A percentile compares a stretch with the other conserved stretches of the same genome.
phyloP scores from a whole-genome alignment of 2,113 vertebrate genomes.

The Onychostoma macrolepis region DNA sequence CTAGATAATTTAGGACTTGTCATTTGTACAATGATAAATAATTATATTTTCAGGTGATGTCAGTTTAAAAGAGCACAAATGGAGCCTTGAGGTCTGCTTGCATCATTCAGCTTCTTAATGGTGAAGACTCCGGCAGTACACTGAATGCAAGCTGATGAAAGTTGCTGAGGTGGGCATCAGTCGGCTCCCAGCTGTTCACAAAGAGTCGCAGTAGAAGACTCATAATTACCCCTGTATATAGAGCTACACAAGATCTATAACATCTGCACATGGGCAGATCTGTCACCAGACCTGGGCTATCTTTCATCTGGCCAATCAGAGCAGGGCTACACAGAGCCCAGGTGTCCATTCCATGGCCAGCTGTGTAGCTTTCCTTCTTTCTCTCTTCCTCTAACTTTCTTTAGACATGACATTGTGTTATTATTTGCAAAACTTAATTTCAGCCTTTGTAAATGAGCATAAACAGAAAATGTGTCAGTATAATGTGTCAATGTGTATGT shows the following conservation, averaged over 20 bases:
- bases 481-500: neutral
- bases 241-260: conserved; percentile 62
- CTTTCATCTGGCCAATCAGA: conserved; percentile 57
- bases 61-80: neutral
- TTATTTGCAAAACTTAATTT: neutral
- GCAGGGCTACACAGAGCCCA: conserved; percentile 36
- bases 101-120: conserved; percentile 34
- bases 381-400: neutral
- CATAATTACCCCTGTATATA: conserved; percentile 71
- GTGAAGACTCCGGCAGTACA: conserved; percentile 40
- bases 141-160: conserved; percentile 9
- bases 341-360: conserved; percentile 50
- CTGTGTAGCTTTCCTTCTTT: conserved; percentile 8
- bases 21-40: neutral
- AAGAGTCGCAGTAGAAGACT: conserved; percentile 59
- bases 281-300: conserved; percentile 49
- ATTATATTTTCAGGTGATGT: neutral
- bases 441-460: neutral
- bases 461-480: too few species aligned
- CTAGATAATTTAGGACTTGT: too few species aligned
- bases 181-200: conserved; percentile 72
- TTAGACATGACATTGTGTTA: neutral
- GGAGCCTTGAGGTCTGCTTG: conserved; percentile 8
- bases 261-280: conserved; percentile 54
- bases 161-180: conserved; percentile 62